Evolutionary conservation across 1,140 invertebrate genomes (phyloP).

Genomic region (Drosophila trapezifrons): DNA sequence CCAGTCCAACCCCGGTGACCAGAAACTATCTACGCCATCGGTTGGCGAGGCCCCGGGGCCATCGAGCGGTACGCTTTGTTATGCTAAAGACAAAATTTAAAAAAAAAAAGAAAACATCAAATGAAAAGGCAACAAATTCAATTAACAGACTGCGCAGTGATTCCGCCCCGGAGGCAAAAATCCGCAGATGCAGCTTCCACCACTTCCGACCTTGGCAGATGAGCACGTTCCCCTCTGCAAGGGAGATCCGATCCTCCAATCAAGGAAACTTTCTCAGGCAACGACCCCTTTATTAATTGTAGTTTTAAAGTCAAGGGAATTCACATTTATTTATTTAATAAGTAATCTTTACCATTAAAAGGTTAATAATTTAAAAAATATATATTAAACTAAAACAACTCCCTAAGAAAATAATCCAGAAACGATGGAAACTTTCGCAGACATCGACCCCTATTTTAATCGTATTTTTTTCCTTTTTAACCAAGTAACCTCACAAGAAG

Average conservation of each 20-base stretch:
- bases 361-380: not conserved
- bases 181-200: slow-evolving; percentile 49
- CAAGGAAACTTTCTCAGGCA: slow-evolving; percentile 10
- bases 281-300: not conserved
- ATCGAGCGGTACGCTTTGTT: slow-evolving; percentile 60
- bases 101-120: slow-evolving; percentile 61
- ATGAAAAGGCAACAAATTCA: slow-evolving; percentile 78
- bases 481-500: slow-evolving; percentile 71
- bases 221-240: not conserved
- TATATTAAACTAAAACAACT: not conserved
- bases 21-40: slow-evolving; percentile 61
- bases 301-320: no score
- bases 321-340: not conserved
- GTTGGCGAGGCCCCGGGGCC: slow-evolving; percentile 40
- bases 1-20: slow-evolving; percentile 31
- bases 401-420: slow-evolving; percentile 1
- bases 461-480: not conserved
- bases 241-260: not conserved
- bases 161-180: slow-evolving; percentile 41
- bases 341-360: no score
- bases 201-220: slow-evolving; percentile 49
- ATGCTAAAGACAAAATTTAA: slow-evolving; percentile 54
- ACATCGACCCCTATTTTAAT: slow-evolving; percentile 56
- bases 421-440: slow-evolving; percentile 53
- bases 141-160: slow-evolving; percentile 64